Evolutionary conservation across 1,140 invertebrate genomes (phyloP).

Genomic region (Periplaneta americana): DNA sequence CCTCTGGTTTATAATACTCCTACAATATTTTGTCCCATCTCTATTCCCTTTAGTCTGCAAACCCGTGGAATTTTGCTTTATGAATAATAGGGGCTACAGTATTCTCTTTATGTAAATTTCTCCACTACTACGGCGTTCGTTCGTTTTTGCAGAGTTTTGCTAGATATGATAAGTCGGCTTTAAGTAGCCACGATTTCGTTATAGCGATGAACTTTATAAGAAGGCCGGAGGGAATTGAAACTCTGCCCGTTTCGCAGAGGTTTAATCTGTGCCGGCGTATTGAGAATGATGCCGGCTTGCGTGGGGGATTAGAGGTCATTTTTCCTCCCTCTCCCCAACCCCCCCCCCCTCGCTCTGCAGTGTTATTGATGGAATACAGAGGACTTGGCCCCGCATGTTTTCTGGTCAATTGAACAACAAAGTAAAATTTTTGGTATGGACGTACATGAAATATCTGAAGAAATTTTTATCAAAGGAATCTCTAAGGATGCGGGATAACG

Average conservation of each 20-base stretch:
- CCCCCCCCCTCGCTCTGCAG: too few species aligned
- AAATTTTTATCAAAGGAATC: not conserved
- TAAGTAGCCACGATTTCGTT: not conserved
- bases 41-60: too few species aligned
- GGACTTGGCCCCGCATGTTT: not conserved
- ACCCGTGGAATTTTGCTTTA: too few species aligned
- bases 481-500: not conserved
- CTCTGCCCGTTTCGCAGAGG: not conserved
- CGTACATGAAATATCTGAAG: not conserved
- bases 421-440: not conserved
- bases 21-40: too few species aligned
- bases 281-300: not conserved
- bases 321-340: too few species aligned
- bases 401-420: not conserved
- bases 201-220: not conserved
- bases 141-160: not conserved
- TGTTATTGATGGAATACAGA: not conserved
- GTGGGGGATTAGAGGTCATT: not conserved
- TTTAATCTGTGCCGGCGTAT: not conserved
- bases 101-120: too few species aligned
- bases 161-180: not conserved
- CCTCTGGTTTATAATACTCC: too few species aligned
- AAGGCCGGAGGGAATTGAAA: not conserved
- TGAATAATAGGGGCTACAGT: too few species aligned
- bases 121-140: too few species aligned